Evolutionary conservation across 2,797 vertebrate genomes (phyloP).

Genomic region (Halcyon smyrnensis): DNA sequence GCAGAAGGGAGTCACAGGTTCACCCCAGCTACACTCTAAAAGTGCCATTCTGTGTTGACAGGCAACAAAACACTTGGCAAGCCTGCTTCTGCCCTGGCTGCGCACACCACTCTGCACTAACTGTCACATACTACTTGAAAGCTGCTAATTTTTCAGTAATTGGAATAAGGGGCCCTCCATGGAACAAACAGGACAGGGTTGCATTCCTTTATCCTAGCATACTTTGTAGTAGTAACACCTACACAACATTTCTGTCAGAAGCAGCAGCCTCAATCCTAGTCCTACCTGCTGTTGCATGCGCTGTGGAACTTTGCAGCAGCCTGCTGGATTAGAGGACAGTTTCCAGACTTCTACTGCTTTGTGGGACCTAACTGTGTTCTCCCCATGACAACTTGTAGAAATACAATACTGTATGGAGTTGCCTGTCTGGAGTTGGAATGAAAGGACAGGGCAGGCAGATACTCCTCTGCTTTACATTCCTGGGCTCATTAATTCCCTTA

Average conservation of each 20-base stretch:
- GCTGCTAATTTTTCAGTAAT: not conserved
- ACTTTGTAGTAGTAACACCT: not conserved
- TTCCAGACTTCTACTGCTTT: not conserved
- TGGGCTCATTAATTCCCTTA: not conserved
- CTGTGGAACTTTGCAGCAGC: not conserved
- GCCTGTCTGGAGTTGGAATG: not conserved
- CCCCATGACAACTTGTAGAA: not conserved
- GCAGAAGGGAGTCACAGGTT: not conserved
- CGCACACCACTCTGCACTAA: not conserved
- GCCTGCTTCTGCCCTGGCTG: not conserved
- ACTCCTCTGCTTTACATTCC: not conserved
- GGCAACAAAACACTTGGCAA: not conserved
- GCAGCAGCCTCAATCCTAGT: not conserved
- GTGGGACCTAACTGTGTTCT: rapidly evolving
- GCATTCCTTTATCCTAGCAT: not conserved
- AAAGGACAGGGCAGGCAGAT: not conserved
- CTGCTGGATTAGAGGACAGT: not conserved
- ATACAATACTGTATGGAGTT: not conserved
- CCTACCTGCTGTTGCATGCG: not conserved
- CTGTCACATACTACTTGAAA: not conserved
- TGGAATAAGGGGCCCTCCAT: not conserved
- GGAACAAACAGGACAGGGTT: not conserved
- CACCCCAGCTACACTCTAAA: not conserved
- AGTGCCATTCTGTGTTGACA: not conserved
- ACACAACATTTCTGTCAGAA: not conserved